Base-by-base conservation (phyloP, 2,797 vertebrate genomes). In the Takifugu rubripes region DNA sequence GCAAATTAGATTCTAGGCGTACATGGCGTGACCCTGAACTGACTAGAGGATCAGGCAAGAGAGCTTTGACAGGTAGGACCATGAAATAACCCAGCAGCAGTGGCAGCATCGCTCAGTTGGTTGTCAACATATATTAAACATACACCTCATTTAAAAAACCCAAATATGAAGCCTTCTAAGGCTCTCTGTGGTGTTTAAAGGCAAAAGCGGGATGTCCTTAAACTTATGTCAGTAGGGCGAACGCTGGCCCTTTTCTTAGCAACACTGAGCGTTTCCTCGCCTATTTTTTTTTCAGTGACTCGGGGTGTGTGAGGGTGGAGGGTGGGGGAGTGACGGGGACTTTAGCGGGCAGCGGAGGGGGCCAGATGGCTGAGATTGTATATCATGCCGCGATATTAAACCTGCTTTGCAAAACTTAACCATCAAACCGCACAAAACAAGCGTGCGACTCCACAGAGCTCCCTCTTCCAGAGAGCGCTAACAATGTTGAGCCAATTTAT, bases 1-100 rank as follows among this genome's bases (percentile, higher is more conserved):
- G 82, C 84, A 92, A 91, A 92, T 91, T 90, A 91, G 85, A 91
- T 90, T 90, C 75, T 80, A 72, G 54, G 85, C 75, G 84, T 78
- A 85, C 88, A 87, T 81, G 76, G 83, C 78, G 81, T 90, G 89
- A 90, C 90, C 90, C 86, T 82, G 88, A 88, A 84, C 85, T 87
- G 88, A 88, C 87, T 79, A 68, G 79, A 84, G 78, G 82, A 90
- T 87, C 77, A 86, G 83, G 44, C 68, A 11, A 40, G 40, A 70
- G 60, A 66, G 80, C 76, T 77, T 62, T 83, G 86, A 87, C 79
- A 89, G 87, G 89, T 89, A 81, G 63, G 65, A 77, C 70, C 65
- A 51, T 55, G 63, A 49, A 68, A 63, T 17, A 3, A 29, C 27
- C 25, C 56, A 52, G 50, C 52, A 62, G 49, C 27, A 7, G 50